phyloP scores from a whole-genome alignment of 2,113 vertebrate genomes.

The Coptodon bakossiorum region DNA sequence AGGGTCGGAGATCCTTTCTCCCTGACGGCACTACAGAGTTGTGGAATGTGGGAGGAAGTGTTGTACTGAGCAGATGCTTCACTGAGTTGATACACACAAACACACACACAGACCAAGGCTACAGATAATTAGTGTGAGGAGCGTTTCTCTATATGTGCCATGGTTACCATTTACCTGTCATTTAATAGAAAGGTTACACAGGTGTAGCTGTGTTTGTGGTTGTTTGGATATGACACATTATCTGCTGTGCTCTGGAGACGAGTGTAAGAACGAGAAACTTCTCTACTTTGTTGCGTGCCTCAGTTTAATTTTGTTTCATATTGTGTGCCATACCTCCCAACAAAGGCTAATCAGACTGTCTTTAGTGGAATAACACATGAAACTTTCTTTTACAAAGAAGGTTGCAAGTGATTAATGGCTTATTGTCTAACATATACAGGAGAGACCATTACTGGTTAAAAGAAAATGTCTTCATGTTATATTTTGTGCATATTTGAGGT shows the following conservation, averaged over 20 bases:
- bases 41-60: slow-evolving; percentile 71
- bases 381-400: not conserved
- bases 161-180: not conserved
- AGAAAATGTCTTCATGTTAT: slow-evolving; percentile 13
- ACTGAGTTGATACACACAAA: slow-evolving; percentile 5
- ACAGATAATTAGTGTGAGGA: not conserved
- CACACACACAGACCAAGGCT: not conserved
- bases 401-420: slow-evolving; percentile 6
- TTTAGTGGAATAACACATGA: slow-evolving; percentile 21
- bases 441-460: slow-evolving; percentile 15
- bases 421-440: slow-evolving; percentile 36
- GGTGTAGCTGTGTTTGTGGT: not conserved
- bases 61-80: slow-evolving; percentile 46
- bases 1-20: slow-evolving; percentile 54
- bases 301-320: not conserved
- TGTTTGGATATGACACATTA: not conserved
- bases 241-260: not conserved
- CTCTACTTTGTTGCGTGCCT: not conserved
- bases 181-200: not conserved
- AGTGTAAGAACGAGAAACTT: not conserved
- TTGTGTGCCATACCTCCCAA: not conserved
- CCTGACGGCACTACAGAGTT: slow-evolving; percentile 26
- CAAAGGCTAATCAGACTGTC: not conserved
- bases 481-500: slow-evolving; percentile 49
- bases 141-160: not conserved